These are phyloP conservation scores for Halcyon malimbica DNA, from an alignment of 2,113 vertebrate genomes.

Conservation along the genomic window DNA sequence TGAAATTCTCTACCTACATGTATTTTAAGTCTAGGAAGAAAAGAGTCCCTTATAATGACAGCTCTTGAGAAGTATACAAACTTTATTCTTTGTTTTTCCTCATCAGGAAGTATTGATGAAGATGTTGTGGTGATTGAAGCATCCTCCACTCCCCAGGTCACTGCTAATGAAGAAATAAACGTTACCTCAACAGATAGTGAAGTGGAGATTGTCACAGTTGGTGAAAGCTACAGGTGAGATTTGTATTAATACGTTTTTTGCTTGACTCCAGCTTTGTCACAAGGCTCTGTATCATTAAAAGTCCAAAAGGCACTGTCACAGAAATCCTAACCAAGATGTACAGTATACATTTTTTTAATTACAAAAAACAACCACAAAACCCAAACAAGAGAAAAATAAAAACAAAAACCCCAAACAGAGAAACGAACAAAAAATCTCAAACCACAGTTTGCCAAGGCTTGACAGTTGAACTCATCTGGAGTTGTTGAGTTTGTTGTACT, in stretches of 20 bases:
- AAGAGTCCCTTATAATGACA: neutral
- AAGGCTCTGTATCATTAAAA: neutral
- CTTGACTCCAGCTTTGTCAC: neutral
- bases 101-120: slow-evolving; percentile 91
- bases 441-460: neutral
- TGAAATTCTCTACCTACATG: neutral
- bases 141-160: slow-evolving; percentile 90
- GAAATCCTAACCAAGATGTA: neutral
- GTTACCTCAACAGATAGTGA: slow-evolving; percentile 99
- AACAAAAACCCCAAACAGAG: neutral
- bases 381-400: neutral
- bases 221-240: slow-evolving; percentile 92
- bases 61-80: neutral
- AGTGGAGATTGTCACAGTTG: slow-evolving; percentile 97
- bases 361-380: neutral
- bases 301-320: neutral
- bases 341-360: neutral
- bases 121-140: slow-evolving; percentile 98
- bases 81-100: neutral
- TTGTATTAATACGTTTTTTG: neutral
- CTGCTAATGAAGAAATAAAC: slow-evolving; percentile 98
- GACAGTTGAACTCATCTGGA: neutral
- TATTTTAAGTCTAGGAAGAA: neutral
- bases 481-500: neutral
- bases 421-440: neutral